phyloP scores from a whole-genome alignment of 2,113 vertebrate genomes.

The Saguinus midas region DNA sequence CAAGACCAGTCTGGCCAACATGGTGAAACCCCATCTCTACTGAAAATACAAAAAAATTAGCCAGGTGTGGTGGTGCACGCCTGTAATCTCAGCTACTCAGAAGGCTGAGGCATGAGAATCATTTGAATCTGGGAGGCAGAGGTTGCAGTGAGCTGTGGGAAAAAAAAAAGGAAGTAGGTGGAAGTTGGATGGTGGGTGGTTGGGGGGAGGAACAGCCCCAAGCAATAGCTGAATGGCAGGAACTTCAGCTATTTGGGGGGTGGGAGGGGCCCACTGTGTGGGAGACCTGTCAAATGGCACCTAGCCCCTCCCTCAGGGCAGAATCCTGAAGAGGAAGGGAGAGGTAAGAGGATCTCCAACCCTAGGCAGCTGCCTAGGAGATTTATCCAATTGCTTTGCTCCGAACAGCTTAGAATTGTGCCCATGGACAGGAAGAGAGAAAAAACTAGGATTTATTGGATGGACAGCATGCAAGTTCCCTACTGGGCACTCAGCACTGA shows the following conservation, averaged over 20 bases:
- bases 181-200: background rate
- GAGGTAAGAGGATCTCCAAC: background rate
- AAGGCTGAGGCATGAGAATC: too few species aligned
- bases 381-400: background rate
- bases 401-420: background rate
- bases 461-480: fast-evolving
- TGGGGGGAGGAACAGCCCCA: background rate
- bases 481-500: fast-evolving
- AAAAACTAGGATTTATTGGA: fast-evolving
- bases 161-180: too few species aligned
- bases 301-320: background rate
- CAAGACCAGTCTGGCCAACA: too few species aligned
- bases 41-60: too few species aligned
- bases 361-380: background rate
- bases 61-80: fast-evolving
- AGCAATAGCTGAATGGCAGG: background rate
- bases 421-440: fast-evolving
- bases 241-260: background rate
- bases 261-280: background rate
- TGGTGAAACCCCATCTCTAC: too few species aligned
- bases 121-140: too few species aligned
- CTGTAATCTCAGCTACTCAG: too few species aligned
- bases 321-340: background rate
- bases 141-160: too few species aligned
- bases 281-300: background rate